Evolutionary conservation across 2,797 vertebrate species (phyloP), one percentile per base, ranked within the genome.

Genomic region (Chelon auratus): DNA sequence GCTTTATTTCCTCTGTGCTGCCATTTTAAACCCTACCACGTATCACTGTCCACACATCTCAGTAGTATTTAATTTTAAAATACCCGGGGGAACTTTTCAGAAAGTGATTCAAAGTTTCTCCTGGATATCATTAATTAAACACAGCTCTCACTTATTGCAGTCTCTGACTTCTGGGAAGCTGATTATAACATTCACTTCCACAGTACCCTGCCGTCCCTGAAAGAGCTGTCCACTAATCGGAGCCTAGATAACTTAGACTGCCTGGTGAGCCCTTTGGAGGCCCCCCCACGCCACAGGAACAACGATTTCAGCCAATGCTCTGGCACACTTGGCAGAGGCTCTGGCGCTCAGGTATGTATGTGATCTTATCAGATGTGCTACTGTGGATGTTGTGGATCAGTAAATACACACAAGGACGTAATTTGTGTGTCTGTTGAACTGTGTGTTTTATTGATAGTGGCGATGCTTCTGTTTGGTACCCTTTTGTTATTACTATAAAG

Each of bases 191-290:
- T 81, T 83, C 42, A 40, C 61, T 50, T 78, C 80, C 75, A 53
- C 89, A 95, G 94, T 84, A 88, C 93, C 65, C 85, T 95, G 82
- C 94, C 94, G 0, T 94, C 92, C 33, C 86, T 95, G 68, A 94
- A 92, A 64, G 95, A 95, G 88, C 83, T 94, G 73, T 82, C 94
- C 56, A 95, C 92, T 71, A 92, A 91, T 90, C 97, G 97, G 93
- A 99, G 98, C 90, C 94, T 99, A 69, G 98, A 99, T 91, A 97
- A 95, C 88, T 93, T 98, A 84, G 97, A 99, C 91, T 98, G 96
- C 72, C 93, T 98, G 11, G 96, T 97, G 87, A 96, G 95, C 86
- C 94, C 96, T 15, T 82, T 95, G 81, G 96, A 97, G 78, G 93
- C 93, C 30, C 95, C 95, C 68, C 95, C 95, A 69, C 95, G 93